phyloP scores from a whole-genome alignment of 2,797 vertebrate genomes.

The Sebastes trivittatus region DNA sequence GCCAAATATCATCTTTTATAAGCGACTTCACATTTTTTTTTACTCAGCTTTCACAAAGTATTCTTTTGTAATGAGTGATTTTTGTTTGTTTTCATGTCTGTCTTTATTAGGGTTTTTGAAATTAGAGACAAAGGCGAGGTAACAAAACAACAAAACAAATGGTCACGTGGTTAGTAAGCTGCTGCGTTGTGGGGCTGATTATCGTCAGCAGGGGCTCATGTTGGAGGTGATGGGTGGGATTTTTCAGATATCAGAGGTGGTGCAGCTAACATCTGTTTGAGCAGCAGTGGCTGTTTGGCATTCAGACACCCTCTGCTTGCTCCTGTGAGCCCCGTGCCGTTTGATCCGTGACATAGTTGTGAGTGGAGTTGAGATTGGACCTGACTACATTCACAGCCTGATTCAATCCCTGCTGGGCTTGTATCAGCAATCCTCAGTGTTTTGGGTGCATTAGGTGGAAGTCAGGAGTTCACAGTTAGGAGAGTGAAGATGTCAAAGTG shows the following conservation, averaged over 20 bases:
- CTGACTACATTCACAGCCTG: slow-evolving; percentile 46
- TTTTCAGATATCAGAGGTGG: slow-evolving; percentile 62
- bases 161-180: slow-evolving; percentile 24
- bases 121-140: neutral
- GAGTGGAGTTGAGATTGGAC: slow-evolving; percentile 51
- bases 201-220: slow-evolving; percentile 51
- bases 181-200: slow-evolving; percentile 23
- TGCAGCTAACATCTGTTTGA: slow-evolving; percentile 75
- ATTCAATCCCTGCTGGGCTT: slow-evolving; percentile 38
- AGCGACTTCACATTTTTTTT: neutral
- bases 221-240: slow-evolving; percentile 56
- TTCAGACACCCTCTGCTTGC: slow-evolving; percentile 60
- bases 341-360: slow-evolving; percentile 68
- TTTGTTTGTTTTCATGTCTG: neutral
- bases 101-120: neutral
- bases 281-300: slow-evolving; percentile 69
- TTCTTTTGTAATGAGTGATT: neutral
- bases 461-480: slow-evolving; percentile 19
- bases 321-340: slow-evolving; percentile 62
- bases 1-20: neutral
- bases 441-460: slow-evolving; percentile 31
- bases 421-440: slow-evolving; percentile 37
- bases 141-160: neutral
- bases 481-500: slow-evolving; percentile 22
- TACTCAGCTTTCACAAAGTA: neutral